Evolutionary conservation across 92 coral and sea anemone species (phyloP), one percentile per base, ranked within the genome.

Genomic region (Desmophyllum pertusum): DNA sequence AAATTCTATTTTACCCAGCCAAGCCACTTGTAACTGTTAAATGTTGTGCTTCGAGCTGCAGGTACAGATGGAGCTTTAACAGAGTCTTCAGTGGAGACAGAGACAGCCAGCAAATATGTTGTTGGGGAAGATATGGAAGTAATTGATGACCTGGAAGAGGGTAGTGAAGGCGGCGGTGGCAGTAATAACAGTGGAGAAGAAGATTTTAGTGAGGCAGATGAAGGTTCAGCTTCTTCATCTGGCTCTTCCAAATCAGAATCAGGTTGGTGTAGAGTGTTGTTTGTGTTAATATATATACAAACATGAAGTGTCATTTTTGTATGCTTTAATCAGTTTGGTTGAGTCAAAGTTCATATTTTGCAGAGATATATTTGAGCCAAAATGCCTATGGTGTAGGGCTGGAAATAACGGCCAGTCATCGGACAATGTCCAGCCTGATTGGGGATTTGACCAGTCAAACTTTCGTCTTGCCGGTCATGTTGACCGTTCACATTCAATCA

Each of bases 211-310:
- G 89, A 83, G n/a, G 92, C 80, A 11, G 94, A 88, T 1, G 86
- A 83, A 78, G 89, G 89, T 69, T 86, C 98, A 33, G 98, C 75
- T 3, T 84, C 95, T 10, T 81, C 94, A 31, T 89, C 94, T 57
- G 75, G 71, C 23, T 85, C 98, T 30, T 94, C 98, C 46, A 90
- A 89, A 79, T 92, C 99, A 83, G 99, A 97, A 55, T 82, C 86
- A 71, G 86, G 86, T 80, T 50, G n/a, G 14, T 48, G 35, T 65
- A 31, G 39, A 30, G 21, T 11, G 18, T 30, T 65, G 70, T 31
- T 62, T 65, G 40, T 31, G 6, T 3, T 33, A 30, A n/a, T n/a
- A n/a, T n/a, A n/a, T n/a, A n/a, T n/a, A n/a, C n/a, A n/a, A n/a
- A n/a, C n/a, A n/a, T n/a, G n/a, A n/a, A n/a, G n/a, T n/a, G n/a